A percentile compares a stretch with the other conserved stretches of the same genome.
Conservation (phyloP, 2,888 invertebrate genomes). For the Drosophila subquinaria region DNA sequence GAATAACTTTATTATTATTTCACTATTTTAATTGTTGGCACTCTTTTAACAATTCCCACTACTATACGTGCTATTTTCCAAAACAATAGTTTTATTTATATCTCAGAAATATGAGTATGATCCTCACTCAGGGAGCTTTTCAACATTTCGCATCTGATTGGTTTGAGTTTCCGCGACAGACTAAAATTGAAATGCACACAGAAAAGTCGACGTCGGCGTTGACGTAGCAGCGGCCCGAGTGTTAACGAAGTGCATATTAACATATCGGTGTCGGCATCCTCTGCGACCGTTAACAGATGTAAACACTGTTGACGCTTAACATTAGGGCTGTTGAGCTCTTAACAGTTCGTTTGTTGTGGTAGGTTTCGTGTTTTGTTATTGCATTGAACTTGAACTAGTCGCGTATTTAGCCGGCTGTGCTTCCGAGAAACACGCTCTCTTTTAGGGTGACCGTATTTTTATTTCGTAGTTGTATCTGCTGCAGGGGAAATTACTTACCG, state of each 20-base stretch:
- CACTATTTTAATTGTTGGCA: neutral
- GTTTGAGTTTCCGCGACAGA: slow-evolving; percentile 67
- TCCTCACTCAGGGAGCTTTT: slow-evolving; percentile 3
- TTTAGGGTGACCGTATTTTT: slow-evolving; percentile 7
- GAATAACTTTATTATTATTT: neutral
- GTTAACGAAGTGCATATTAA: slow-evolving; percentile 23
- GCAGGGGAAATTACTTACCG: neutral
- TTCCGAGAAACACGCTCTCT: slow-evolving; percentile 30
- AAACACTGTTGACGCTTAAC: slow-evolving; percentile 19
- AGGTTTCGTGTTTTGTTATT: slow-evolving; percentile 55
- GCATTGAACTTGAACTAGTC: slow-evolving; percentile 78
- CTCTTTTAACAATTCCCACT: neutral
- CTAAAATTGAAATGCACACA: slow-evolving; percentile 41
- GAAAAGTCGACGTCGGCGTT: slow-evolving; percentile 21
- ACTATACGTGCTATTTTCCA: neutral
- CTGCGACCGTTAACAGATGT: slow-evolving; percentile 7
- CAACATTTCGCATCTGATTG: slow-evolving; percentile 50
- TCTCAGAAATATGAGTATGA: slow-evolving; percentile 14
- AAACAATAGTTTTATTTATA: slow-evolving; percentile 2
- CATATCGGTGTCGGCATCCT: neutral
- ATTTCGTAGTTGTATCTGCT: neutral
- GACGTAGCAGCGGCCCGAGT: slow-evolving; percentile 27
- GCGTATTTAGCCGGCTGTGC: slow-evolving; percentile 53
- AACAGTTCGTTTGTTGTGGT: slow-evolving; percentile 48
- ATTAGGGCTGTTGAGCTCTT: slow-evolving; percentile 32